A percentile compares a stretch with the other conserved stretches of the same genome.
Conservation (phyloP, 35 echinoderm and acorn worm species). For the Ophioderma brevispina region DNA sequence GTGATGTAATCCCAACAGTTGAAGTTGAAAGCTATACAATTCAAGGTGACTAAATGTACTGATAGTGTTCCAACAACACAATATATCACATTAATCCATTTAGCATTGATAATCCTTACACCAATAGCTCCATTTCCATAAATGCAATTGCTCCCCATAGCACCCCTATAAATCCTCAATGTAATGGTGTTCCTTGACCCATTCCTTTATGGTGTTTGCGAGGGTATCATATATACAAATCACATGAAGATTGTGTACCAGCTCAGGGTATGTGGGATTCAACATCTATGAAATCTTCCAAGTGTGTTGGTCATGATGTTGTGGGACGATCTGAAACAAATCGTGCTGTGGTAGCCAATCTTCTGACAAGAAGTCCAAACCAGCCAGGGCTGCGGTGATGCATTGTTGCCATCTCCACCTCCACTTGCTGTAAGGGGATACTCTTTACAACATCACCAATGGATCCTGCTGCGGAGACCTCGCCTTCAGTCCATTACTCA, state of each 20-base stretch:
- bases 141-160: neutral
- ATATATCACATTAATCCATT: neutral
- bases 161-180: neutral
- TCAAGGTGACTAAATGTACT: conserved; percentile 6
- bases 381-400: neutral
- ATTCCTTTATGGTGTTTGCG: neutral
- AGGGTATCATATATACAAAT: neutral
- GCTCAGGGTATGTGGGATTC: neutral
- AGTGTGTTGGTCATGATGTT: neutral
- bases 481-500: neutral
- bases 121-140: neutral
- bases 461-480: neutral
- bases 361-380: neutral
- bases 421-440: neutral
- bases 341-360: neutral
- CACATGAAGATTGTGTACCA: neutral
- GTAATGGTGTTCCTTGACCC: neutral
- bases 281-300: neutral
- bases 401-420: neutral
- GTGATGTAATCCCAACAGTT: neutral
- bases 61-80: neutral
- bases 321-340: neutral
- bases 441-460: neutral
- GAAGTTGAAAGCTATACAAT: neutral
- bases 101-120: neutral